Base-by-base conservation (phyloP, 2,113 vertebrate genomes). In the Tonatia bakeri region DNA sequence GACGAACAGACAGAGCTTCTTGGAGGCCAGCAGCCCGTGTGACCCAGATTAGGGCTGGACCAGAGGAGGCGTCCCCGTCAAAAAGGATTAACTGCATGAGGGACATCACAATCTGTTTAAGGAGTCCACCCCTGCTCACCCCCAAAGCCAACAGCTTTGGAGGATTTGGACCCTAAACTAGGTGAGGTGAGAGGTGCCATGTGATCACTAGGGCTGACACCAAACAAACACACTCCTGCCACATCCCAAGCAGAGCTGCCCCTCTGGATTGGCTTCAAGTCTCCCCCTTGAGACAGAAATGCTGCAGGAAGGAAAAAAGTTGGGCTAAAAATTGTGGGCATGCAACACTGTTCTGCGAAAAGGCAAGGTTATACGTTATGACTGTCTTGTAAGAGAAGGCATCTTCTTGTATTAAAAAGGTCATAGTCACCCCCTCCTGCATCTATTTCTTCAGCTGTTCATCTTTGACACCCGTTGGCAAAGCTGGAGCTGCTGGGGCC, bases 371-470 rank as follows among this genome's bases (percentile, higher is more conserved):
- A 0, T 24, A 76, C 50, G 22, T 50, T 38, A 79, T 15, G 61
- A n/a, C 40, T 43, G 1, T 64, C 76, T 89, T 79, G 54, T 19
- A 76, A 90, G 76, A 81, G 45, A 75, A 82, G 38, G 20, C 70
- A 20, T 59, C 86, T 94, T 75, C 88, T 85, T 82, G n/a, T 92
- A 87, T 87, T 65, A 73, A 77, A 64, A 81, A 81, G 72, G 59
- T 73, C 67, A 54, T 1, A 88, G 69, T 56, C 61, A 61, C 72
- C 40, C 4, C 12, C 69, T 79, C 12, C 50, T 75, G 36, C 40
- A 36, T 56, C 47, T 83, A 52, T 52, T 64, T 90, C 82, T 47
- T 91, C 31, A 1, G 31, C 59, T 26, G 8, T 76, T 96, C 50
- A 5, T 86, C 82, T 85, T 93, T 88, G 73, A 76, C 73, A 93